Evolutionary conservation across 1,140 invertebrate genomes (phyloP), one percentile per base, ranked within the genome.

Genomic region (Dermatophagoides farinae): DNA sequence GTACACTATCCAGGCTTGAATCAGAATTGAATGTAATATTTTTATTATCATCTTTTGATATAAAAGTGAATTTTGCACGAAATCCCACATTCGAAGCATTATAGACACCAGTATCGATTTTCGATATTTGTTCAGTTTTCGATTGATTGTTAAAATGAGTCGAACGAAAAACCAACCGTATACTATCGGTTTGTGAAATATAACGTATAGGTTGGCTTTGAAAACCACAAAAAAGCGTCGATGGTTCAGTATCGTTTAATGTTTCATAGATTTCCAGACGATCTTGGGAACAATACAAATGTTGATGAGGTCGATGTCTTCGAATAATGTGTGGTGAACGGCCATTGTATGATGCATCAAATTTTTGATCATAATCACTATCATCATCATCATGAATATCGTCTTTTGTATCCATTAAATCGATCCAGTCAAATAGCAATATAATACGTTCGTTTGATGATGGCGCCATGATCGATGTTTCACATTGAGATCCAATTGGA

Each of bases 381-480:
- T 16, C n/a, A 6, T 16, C 51, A 53, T 16, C 23, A 53, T 31
- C 2, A 38, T 31, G 1, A 37, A 46, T 23, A 10, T n/a, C 31
- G 10, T 51, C 47, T 4, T 31, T 31, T 31, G 2, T 2, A 22
- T 22, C 39, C 50, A 66, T 65, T 20, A 67, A 16, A 16, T 50
- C 20, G 40, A 67, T 38, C 20, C 55, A 52, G 37, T 67, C 64
- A 50, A 67, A 65, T 2, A 60, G 10, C 37, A 67, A 43, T 8
- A 47, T 43, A 44, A 67, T 60, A 22, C 18, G 23, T 6, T 62
- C 40, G 20, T 63, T 40, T 23, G 50, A 11, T 1, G 60, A 14
- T 10, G 52, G 64, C 6, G 65, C 62, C 16, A 69, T 61, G 1
- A 70, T 66, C 10, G 64, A 68, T 9, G 74, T 70, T 6, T 65